phyloP scores from a whole-genome alignment of 1,140 invertebrate genomes.

The Drosophila sp. region DNA sequence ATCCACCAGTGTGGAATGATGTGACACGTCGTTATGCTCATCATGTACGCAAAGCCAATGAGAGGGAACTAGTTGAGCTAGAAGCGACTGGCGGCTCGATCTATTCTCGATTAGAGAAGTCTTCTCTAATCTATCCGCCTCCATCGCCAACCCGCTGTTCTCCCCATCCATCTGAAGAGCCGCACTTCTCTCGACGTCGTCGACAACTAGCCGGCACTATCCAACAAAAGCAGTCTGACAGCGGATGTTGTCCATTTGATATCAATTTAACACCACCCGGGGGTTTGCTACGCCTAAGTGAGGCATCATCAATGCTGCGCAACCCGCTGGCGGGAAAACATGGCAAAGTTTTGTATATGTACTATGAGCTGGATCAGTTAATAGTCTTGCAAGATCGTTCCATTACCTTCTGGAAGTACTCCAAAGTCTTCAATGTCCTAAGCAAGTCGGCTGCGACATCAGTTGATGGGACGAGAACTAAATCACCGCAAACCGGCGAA shows the following conservation, averaged over 20 bases:
- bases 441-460: conserved; percentile 17
- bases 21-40: conserved; percentile 26
- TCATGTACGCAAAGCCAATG: not conserved
- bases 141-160: conserved; percentile 1
- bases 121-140: conserved; percentile 36
- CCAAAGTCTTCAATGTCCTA: conserved; percentile 65
- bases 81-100: not conserved
- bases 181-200: conserved; percentile 41
- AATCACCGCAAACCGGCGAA: not conserved
- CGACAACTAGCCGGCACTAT: conserved; percentile 31
- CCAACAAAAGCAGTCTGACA: not conserved
- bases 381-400: conserved; percentile 71
- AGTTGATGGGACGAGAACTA: not conserved
- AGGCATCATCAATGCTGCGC: conserved; percentile 18
- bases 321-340: conserved; percentile 70
- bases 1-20: conserved; percentile 24
- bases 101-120: conserved; percentile 21
- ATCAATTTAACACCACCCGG: conserved; percentile 40
- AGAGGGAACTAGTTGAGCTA: not conserved
- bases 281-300: conserved; percentile 40
- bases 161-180: conserved; percentile 9
- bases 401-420: conserved; percentile 77
- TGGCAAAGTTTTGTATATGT: conserved; percentile 70
- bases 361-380: conserved; percentile 73
- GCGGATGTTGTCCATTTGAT: not conserved